Conservation (phyloP, 2,888 invertebrate genomes). For the Hydrotaea cyrtoneurina region DNA sequence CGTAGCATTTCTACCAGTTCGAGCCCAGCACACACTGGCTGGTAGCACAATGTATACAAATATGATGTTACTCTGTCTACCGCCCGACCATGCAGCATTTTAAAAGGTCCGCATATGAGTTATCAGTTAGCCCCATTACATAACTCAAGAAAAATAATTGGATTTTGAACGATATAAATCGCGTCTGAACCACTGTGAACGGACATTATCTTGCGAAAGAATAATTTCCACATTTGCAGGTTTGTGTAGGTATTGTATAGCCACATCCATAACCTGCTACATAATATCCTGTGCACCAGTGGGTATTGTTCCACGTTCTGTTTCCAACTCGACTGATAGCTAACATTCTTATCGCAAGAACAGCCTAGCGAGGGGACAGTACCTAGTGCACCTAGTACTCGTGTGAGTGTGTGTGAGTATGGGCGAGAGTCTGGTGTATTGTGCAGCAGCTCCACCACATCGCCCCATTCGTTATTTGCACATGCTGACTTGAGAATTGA, state of each 20-base stretch:
- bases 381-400: too few relatives aligned
- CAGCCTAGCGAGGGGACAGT: background rate
- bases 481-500: conserved; percentile 53
- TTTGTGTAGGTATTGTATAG: conserved; percentile 2
- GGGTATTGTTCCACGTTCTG: conserved; percentile 53
- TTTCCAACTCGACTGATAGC: conserved; percentile 40
- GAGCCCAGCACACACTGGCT: too few relatives aligned
- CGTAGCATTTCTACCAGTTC: too few relatives aligned
- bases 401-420: background rate
- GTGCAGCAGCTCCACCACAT: background rate
- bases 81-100: too few relatives aligned
- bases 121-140: too few relatives aligned
- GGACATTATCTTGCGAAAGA: too few relatives aligned
- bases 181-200: too few relatives aligned
- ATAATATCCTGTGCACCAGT: conserved; percentile 60
- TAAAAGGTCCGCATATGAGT: too few relatives aligned
- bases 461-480: conserved; percentile 44
- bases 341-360: conserved; percentile 50
- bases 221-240: background rate
- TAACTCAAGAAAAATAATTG: too few relatives aligned
- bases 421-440: background rate
- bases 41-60: too few relatives aligned
- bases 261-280: conserved; percentile 55
- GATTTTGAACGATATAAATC: too few relatives aligned
- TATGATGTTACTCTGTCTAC: too few relatives aligned